phyloP scores from a whole-genome alignment of 2,888 invertebrate species.

The Arctia plantaginis region DNA sequence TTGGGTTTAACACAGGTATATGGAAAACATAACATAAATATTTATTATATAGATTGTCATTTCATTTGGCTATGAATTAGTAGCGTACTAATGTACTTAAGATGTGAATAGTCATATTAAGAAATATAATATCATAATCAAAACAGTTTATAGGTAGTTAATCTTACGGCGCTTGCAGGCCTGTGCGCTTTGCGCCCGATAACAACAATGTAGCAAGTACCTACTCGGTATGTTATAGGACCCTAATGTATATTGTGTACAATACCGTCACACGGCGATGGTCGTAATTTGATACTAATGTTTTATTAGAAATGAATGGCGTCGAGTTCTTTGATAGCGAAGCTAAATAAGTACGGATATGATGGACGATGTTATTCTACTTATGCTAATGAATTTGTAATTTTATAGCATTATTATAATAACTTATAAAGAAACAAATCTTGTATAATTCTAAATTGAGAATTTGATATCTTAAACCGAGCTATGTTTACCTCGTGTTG shows the following conservation, averaged over 20 bases:
- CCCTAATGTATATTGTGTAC: conserved; percentile 30
- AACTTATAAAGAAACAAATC: no score
- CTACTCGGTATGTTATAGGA: conserved; percentile 33
- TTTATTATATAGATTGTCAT: background rate
- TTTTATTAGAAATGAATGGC: conserved; percentile 48
- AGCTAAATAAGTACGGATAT: conserved; percentile 39
- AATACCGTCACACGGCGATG: conserved; percentile 39
- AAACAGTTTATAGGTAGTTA: conserved; percentile 3
- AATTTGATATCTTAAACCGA: no score
- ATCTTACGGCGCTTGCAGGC: conserved; percentile 20
- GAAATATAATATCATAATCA: conserved; percentile 10
- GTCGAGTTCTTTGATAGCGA: conserved; percentile 53
- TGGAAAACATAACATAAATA: background rate
- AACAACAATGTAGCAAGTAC: conserved; percentile 53
- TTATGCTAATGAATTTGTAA: conserved; percentile 13
- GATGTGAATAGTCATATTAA: background rate
- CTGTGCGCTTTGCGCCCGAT: conserved; percentile 20
- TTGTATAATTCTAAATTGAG: no score
- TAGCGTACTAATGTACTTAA: background rate
- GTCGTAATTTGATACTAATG: conserved; percentile 43
- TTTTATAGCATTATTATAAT: background rate
- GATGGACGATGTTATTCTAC: conserved; percentile 34
- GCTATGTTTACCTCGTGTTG: background rate
- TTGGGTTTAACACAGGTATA: no score
- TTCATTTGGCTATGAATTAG: background rate